phyloP scores from a whole-genome alignment of 2,797 vertebrate species.

The Sebastes nivosus region DNA sequence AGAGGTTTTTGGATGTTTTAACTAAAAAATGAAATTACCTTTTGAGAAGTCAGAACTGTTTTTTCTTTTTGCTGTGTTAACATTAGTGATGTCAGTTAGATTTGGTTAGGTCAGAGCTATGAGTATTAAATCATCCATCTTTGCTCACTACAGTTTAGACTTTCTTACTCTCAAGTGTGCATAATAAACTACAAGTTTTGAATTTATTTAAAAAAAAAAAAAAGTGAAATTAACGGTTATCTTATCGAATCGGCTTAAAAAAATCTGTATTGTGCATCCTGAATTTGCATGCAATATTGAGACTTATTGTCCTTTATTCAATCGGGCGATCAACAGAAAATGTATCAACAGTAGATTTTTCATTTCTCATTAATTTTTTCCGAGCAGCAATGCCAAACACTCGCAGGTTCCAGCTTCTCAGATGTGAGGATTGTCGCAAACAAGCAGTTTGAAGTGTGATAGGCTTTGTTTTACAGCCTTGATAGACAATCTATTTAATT shows the following conservation, averaged over 20 bases:
- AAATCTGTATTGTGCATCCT: too few relatives aligned
- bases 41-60: neutral
- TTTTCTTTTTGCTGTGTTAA: neutral
- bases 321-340: neutral
- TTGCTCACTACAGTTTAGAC: neutral
- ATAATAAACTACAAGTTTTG: neutral
- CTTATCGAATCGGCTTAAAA: neutral
- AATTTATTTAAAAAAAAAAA: neutral
- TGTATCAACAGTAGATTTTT: neutral
- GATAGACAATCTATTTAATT: too few relatives aligned
- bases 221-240: neutral
- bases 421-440: neutral
- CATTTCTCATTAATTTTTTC: neutral
- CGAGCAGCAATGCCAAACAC: neutral
- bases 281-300: neutral
- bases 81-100: neutral
- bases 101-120: neutral
- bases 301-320: fast-evolving
- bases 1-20: neutral
- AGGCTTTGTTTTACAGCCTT: too few relatives aligned
- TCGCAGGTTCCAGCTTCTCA: neutral
- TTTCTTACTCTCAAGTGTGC: neutral
- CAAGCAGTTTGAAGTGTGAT: too few relatives aligned
- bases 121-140: neutral
- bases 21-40: neutral